phyloP scores from a whole-genome alignment of 2,797 vertebrate genomes.

The Thalassophryne amazonica region DNA sequence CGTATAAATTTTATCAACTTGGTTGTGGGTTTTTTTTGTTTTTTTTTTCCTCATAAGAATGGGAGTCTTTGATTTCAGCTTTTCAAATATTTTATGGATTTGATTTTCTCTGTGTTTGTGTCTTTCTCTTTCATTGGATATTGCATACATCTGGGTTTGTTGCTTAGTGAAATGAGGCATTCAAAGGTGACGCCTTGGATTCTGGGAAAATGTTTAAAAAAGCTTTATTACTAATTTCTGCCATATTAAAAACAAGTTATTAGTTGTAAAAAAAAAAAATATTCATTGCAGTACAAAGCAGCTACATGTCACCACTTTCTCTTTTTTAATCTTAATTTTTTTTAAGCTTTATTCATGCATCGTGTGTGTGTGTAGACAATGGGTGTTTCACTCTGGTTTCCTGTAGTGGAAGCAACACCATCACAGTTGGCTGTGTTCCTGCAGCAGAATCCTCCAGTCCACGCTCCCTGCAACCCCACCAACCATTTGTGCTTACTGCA shows the following conservation, averaged over 20 bases:
- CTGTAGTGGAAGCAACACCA: conserved; percentile 66
- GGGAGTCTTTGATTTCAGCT: neutral
- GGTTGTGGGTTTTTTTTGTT: conserved; percentile 57
- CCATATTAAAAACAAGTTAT: no score
- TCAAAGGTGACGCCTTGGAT: no score
- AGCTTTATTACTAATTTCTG: no score
- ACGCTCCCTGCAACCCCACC: conserved; percentile 64
- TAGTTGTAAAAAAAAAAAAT: no score
- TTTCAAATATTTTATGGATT: neutral
- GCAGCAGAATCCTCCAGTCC: conserved; percentile 31
- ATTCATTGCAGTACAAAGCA: no score
- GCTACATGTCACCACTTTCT: conserved; percentile 58
- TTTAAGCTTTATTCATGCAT: conserved; percentile 35
- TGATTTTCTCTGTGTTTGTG: neutral
- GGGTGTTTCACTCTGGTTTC: conserved; percentile 58
- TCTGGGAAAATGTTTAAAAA: no score
- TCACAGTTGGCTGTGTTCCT: conserved; percentile 43
- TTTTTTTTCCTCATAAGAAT: no score
- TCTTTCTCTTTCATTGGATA: conserved; percentile 38
- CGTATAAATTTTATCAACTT: no score
- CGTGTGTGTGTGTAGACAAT: conserved; percentile 68
- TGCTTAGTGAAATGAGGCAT: no score
- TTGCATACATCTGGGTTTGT: no score
- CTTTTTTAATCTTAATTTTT: conserved; percentile 45
- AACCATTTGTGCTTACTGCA: no score